phyloP scores from a whole-genome alignment of 2,888 invertebrate genomes.

The Aromia moschata region DNA sequence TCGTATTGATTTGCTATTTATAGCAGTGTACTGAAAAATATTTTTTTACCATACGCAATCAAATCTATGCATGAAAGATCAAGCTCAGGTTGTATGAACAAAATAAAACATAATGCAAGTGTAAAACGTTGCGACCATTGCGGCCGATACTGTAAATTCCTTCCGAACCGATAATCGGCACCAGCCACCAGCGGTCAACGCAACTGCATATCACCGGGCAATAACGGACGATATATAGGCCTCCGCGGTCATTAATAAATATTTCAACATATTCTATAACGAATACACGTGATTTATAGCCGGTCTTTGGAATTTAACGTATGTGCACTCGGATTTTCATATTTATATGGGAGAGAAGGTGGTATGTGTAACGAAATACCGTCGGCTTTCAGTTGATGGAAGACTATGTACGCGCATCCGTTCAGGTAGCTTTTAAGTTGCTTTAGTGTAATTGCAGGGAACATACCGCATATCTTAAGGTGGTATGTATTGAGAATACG shows the following conservation, averaged over 20 bases:
- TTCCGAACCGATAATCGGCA: constrained; percentile 22
- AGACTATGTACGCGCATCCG: constrained; percentile 35
- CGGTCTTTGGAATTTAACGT: constrained; percentile 37
- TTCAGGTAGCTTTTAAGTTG: constrained; percentile 35
- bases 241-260: constrained; percentile 42
- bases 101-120: no score
- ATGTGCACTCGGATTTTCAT: constrained; percentile 38
- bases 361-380: constrained; percentile 41
- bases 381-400: constrained; percentile 25
- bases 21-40: no score
- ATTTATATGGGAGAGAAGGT: constrained; percentile 42
- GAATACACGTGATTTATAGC: constrained; percentile 41
- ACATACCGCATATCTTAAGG: constrained; percentile 37
- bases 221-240: constrained; percentile 38
- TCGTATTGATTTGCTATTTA: no score
- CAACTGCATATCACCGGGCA: constrained; percentile 25
- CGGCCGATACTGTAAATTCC: no score
- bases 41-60: no score
- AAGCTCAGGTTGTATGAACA: no score
- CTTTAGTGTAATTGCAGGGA: constrained; percentile 37
- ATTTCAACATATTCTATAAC: constrained; percentile 38
- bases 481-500: constrained; percentile 20
- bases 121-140: no score
- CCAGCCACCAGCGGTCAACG: constrained; percentile 16
- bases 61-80: no score